These are phyloP conservation scores for Pollenia griseotomentosa DNA, from an alignment of 2,888 invertebrate species.

Conservation along the genomic window DNA sequence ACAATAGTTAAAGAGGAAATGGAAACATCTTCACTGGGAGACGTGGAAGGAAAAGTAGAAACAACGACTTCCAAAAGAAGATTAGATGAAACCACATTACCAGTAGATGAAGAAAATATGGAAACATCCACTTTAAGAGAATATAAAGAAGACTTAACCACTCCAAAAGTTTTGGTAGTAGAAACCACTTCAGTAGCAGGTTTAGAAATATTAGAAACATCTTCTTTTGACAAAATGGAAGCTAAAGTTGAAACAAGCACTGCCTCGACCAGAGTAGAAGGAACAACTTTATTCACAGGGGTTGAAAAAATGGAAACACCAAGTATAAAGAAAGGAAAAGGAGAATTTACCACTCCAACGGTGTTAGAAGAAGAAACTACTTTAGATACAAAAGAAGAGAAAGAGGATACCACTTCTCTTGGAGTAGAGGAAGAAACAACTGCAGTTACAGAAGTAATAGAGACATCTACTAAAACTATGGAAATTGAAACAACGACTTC, in stretches of 20 bases:
- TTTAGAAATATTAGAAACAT: too few species aligned
- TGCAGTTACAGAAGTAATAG: too few species aligned
- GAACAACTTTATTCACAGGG: neutral
- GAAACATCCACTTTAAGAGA: slow-evolving; percentile 16
- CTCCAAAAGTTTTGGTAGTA: too few species aligned
- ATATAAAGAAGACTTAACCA: too few species aligned
- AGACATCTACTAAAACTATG: too few species aligned
- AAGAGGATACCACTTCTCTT: neutral
- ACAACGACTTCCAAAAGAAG: neutral
- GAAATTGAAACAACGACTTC: neutral
- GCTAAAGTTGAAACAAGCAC: too few species aligned
- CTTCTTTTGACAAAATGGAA: too few species aligned
- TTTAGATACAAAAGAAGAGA: neutral
- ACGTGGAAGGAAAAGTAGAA: neutral
- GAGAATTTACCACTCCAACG: neutral
- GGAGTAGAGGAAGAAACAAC: too few species aligned
- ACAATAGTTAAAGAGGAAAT: neutral
- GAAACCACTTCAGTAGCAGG: too few species aligned
- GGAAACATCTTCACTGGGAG: neutral
- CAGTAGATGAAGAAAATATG: neutral
- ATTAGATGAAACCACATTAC: neutral
- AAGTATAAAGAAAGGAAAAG: neutral
- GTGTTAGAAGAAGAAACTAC: neutral
- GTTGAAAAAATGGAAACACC: neutral
- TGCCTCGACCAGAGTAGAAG: too few species aligned